Evolutionary conservation across 1,140 invertebrate species (phyloP), one percentile per base, ranked within the genome.

Genomic region (Telenomus remus): DNA sequence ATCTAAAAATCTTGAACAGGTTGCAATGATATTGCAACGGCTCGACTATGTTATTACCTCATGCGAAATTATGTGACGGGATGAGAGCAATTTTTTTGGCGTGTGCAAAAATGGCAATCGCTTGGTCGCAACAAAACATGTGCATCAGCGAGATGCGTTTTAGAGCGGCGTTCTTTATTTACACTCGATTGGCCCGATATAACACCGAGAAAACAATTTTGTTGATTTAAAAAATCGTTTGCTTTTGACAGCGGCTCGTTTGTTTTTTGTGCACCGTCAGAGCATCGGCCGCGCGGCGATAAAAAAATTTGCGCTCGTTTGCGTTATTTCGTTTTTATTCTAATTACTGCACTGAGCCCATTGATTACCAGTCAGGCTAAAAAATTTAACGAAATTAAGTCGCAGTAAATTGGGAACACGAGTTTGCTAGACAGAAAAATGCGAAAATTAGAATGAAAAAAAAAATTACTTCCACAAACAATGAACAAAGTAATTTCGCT

Each of bases 101-200:
- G 39, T 15, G 39, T 16, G 34, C 14, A 39, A 54, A 54, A 64
- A 64, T 54, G 19, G 46, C 50, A 33, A 64, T 54, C 16, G 34
- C 14, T 68, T 27, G 10, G 47, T 57, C 49, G 49, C 60, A 64
- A 33, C 50, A 39, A 56, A 50, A 65, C 15, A 13, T 47, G 64
- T 15, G 46, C 53, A 48, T 49, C 37, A 51, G 19, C 56, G 35
- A 57, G 43, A 68, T 53, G 12, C 49, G 39, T 51, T 59, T 59
- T 68, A 43, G 39, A 66, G 51, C 44, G 46, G n/a, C 37, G 47
- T 57, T 49, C 65, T 53, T 68, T 53, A 59, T 59, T 53, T 53
- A 33, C 48, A 47, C 49, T 68, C 55, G 49, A 53, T 68, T 68
- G 49, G 13, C 8, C 16, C 34, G 49, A 39, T 47, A 60, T 42